Base-by-base conservation (phyloP, 2,797 vertebrate genomes). In the Rhynchonycteris naso region DNA sequence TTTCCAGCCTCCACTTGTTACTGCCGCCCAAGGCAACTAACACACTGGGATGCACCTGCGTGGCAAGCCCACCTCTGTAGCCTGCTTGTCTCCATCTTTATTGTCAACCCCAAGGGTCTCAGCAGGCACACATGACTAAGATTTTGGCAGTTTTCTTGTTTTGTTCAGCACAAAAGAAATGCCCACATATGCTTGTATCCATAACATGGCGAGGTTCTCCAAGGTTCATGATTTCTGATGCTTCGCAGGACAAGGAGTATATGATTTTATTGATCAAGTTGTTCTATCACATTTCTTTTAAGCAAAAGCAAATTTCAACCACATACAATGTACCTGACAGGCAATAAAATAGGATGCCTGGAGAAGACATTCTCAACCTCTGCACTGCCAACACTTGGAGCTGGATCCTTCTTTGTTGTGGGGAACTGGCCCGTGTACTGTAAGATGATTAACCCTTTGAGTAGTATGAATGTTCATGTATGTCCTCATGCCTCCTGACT, bases 241-340 rank as follows among this genome's bases (percentile, higher is more conserved):
- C 65, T 59, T 54, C 74, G 26, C 65, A 54, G 14, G 43, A 54
- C 54, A 18, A 11, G 74, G 54, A 2, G 26, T 1, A 9, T 2
- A 10, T 1, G 26, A 4, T 68, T 58, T 11, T 61, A 28, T 14
- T 35, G 1, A 71, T 19, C 56, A 4, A 11, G 0, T 79, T 38
- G 12, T 43, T 28, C 26, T 21, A 5, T 71, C 56, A 26, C 19
- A 1, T 68, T 63, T 52, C n/a, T 35, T 52, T 38, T 35, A 16
- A 59, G 28, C 3, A 38, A 58, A 66, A 50, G 1, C 2, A 7
- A 22, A 56, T 43, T 10, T 35, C 47, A 43, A 52, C 52, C 21
- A 8, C 11, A 7, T 28, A 1, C 14, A 9, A 0, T 5, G 22
- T 19, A 21, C 1, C 0, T 0, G 3, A 12, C 13, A 47, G 63